Evolutionary conservation across 2,888 invertebrate genomes (phyloP).

Genomic region (Cryptocheilus praepositus): DNA sequence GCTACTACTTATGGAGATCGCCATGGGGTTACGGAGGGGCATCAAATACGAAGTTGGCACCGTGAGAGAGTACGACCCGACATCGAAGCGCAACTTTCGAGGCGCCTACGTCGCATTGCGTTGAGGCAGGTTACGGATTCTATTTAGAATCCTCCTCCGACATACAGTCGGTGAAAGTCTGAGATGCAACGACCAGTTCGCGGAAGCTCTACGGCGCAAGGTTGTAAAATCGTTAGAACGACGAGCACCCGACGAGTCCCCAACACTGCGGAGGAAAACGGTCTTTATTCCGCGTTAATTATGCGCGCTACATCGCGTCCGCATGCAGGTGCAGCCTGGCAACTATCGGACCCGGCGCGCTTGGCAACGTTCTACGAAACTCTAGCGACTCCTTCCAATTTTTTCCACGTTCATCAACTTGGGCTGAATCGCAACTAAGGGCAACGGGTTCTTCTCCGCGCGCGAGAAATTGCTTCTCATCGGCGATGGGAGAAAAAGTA

Average conservation of each 20-base stretch:
- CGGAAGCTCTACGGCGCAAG: conserved; percentile 5
- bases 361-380: too few species aligned
- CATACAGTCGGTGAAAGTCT: conserved; percentile 17
- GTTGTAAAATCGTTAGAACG: conserved; percentile 6
- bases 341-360: too few species aligned
- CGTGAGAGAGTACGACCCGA: conserved; percentile 5
- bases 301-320: neutral
- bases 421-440: too few species aligned
- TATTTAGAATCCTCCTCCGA: conserved; percentile 16
- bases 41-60: too few species aligned
- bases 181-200: conserved; percentile 16
- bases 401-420: too few species aligned
- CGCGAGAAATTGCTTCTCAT: too few species aligned
- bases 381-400: too few species aligned
- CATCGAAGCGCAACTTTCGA: neutral
- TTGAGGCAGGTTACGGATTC: conserved; percentile 27
- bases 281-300: conserved; percentile 3
- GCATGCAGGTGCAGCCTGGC: neutral
- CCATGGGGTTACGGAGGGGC: too few species aligned
- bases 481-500: too few species aligned
- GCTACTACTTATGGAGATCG: too few species aligned
- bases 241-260: neutral
- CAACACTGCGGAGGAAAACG: neutral
- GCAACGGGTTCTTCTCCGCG: too few species aligned
- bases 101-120: neutral